phyloP scores from a whole-genome alignment of 2,113 vertebrate genomes.

The Pelodiscus sinensis region DNA sequence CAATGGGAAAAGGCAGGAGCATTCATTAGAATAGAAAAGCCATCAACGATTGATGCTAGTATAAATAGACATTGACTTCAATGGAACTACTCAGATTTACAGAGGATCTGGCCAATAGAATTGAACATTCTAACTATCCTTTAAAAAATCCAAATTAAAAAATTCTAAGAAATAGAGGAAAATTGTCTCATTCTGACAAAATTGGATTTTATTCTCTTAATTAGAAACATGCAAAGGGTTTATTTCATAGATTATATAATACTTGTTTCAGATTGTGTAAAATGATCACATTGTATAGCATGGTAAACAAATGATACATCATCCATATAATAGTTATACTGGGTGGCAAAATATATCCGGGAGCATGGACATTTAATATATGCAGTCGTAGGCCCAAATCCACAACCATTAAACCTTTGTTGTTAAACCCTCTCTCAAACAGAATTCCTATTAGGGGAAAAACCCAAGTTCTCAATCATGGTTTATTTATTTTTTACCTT shows the following conservation, averaged over 20 bases:
- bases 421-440: neutral
- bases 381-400: neutral
- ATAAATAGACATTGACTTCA: neutral
- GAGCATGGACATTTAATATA: neutral
- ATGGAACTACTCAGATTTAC: neutral
- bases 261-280: neutral
- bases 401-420: neutral
- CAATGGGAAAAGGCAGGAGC: neutral
- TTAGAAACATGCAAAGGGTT: neutral
- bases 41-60: neutral
- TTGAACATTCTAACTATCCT: neutral
- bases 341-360: neutral
- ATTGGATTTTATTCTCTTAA: neutral
- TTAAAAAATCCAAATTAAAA: neutral
- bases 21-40: neutral
- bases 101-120: neutral
- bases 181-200: neutral
- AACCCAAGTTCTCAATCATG: neutral
- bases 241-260: neutral
- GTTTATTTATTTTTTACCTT: neutral
- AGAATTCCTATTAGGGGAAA: neutral
- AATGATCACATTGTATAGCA: neutral
- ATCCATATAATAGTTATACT: neutral
- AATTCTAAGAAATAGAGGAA: neutral
- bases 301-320: neutral